Conservation (phyloP, 53 echinoderm and acorn worm genomes). For the Antedon mediterranea region DNA sequence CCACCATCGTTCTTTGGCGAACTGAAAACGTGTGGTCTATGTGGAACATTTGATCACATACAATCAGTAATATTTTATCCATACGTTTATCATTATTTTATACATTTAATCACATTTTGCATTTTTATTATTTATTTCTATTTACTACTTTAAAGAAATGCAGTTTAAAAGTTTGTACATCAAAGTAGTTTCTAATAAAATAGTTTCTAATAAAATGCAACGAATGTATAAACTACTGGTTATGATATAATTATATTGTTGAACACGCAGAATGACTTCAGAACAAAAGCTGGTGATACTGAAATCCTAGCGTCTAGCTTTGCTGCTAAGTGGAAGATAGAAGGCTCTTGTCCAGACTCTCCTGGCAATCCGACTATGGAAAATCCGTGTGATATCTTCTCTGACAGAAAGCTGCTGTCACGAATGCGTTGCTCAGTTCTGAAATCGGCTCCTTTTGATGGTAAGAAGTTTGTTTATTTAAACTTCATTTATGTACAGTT, state of each 20-base stretch:
- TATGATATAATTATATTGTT: neutral
- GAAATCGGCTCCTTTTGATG: slow-evolving; percentile 1
- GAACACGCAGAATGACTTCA: neutral
- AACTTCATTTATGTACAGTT: neutral
- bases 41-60: slow-evolving; percentile 5
- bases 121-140: too few relatives aligned
- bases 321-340: neutral
- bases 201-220: neutral
- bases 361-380: neutral
- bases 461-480: neutral
- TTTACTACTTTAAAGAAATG: too few relatives aligned
- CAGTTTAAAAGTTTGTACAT: neutral
- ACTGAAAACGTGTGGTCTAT: neutral
- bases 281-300: neutral
- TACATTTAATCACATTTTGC: too few relatives aligned
- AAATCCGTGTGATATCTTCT: slow-evolving; percentile 1
- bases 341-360: neutral
- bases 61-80: neutral
- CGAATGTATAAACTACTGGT: neutral
- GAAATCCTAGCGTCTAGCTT: neutral
- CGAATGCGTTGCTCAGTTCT: neutral
- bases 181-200: too few relatives aligned
- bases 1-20: slow-evolving; percentile 22
- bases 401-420: neutral
- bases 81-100: too few relatives aligned